Percentiles rank a stretch among this genome's conserved stretches.
Conservation (phyloP, 2,888 invertebrate species). For the Pollenia amentaria region DNA sequence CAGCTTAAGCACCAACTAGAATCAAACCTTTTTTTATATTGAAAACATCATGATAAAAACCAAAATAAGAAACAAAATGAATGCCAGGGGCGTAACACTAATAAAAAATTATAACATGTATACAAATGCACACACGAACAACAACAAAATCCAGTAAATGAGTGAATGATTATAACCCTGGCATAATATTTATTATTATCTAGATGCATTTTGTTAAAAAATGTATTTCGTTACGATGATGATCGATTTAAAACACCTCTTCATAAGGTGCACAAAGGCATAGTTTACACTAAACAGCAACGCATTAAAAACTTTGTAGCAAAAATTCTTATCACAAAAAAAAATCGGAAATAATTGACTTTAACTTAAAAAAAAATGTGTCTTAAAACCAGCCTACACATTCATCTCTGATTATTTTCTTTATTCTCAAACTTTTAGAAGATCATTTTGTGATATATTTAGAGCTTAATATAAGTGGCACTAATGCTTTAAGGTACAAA, state of each 20-base stretch:
- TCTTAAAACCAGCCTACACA: conserved; percentile 50
- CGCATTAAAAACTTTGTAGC: conserved; percentile 14
- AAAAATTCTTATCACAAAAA: neutral
- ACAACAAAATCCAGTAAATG: neutral
- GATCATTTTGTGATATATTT: conserved; percentile 35
- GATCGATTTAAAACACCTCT: conserved; percentile 78
- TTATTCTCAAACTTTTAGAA: conserved; percentile 5
- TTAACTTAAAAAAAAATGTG: neutral
- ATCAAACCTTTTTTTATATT: conserved; percentile 1
- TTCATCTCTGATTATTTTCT: neutral
- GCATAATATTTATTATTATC: conserved; percentile 77
- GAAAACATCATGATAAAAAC: neutral
- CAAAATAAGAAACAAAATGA: neutral
- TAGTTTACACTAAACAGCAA: neutral
- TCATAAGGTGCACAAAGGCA: conserved; percentile 16
- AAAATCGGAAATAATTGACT: neutral
- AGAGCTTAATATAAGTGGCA: conserved; percentile 43
- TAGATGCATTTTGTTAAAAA: conserved; percentile 71
- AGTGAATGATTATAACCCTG: conserved; percentile 46
- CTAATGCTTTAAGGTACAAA: neutral
- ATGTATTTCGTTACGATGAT: conserved; percentile 69
- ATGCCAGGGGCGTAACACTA: conserved; percentile 75
- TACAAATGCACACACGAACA: neutral
- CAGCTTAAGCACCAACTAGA: neutral
- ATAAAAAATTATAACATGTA: conserved; percentile 50